Percentiles rank a stretch among this genome's conserved stretches.
These are phyloP conservation scores for Pardalotus punctatus DNA, from an alignment of 2,113 vertebrate genomes.

Conservation along the genomic window DNA sequence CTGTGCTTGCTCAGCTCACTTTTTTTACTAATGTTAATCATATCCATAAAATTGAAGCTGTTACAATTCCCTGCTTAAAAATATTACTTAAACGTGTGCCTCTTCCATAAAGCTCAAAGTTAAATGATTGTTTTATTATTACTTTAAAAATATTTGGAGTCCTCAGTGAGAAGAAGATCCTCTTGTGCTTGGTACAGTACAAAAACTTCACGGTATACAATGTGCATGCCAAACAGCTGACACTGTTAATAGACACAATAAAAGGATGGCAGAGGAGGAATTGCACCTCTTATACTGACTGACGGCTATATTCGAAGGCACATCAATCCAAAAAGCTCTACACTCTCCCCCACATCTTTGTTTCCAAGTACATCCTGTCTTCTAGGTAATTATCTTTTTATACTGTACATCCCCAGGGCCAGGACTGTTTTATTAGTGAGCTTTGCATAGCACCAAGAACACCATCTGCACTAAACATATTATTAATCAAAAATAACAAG, in stretches of 20 bases:
- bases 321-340: background rate
- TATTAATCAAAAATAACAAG: conserved; percentile 52
- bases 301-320: conserved; percentile 9
- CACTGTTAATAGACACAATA: conserved; percentile 18
- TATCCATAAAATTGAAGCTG: background rate
- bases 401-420: background rate
- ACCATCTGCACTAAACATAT: background rate
- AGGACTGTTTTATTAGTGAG: background rate
- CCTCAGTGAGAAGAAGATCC: background rate
- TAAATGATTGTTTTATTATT: background rate
- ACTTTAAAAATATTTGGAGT: background rate
- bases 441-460: conserved; percentile 7
- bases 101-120: background rate
- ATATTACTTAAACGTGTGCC: background rate
- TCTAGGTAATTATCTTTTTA: conserved; percentile 19
- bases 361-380: conserved; percentile 20
- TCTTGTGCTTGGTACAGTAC: background rate
- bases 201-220: background rate
- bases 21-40: background rate
- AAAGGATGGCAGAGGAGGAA: conserved; percentile 1
- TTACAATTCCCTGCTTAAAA: background rate
- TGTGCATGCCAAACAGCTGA: background rate
- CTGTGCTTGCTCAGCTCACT: background rate
- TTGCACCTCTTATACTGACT: background rate
- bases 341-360: background rate